Conservation (phyloP, 2,113 vertebrate species). For the Calyptomena viridis region DNA sequence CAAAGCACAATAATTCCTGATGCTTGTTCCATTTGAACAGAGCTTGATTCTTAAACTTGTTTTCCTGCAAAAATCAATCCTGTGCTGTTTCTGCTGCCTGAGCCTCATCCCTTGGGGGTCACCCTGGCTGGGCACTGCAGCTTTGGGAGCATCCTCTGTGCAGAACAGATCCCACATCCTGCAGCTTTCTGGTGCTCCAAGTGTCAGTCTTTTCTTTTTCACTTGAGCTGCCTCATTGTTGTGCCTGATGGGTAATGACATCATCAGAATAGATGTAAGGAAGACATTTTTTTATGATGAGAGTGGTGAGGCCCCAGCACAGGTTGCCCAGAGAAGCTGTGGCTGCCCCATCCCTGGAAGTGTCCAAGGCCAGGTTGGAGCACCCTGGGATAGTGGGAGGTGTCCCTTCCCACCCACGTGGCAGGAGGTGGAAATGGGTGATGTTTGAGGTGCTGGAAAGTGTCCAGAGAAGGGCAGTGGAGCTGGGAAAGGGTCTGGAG, state of each 20-base stretch:
- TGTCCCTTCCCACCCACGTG: not conserved
- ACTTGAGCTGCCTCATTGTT: not conserved
- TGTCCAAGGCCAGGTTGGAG: not conserved
- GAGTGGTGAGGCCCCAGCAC: not conserved
- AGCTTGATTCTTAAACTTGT: not conserved
- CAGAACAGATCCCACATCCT: not conserved
- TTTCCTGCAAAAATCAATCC: not conserved
- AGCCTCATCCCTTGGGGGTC: not conserved
- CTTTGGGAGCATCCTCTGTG: not conserved
- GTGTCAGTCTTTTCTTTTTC: not conserved
- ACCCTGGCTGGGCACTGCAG: not conserved
- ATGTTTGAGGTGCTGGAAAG: no score
- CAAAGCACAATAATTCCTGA: not conserved
- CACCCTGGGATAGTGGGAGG: not conserved
- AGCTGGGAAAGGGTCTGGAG: not conserved
- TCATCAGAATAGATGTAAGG: not conserved
- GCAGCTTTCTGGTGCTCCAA: not conserved
- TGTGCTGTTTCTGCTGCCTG: not conserved
- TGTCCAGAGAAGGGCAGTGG: not conserved
- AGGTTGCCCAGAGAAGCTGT: not conserved
- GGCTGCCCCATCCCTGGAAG: not conserved
- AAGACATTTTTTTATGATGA: no score
- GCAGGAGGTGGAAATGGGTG: not conserved
- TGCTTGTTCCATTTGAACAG: fast-evolving
- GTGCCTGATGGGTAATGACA: not conserved